A percentile compares a stretch with the other conserved stretches of the same genome.
Evolutionary conservation across 2,888 invertebrate genomes (phyloP).

Genomic region (Xanthorhoe spadicearia): DNA sequence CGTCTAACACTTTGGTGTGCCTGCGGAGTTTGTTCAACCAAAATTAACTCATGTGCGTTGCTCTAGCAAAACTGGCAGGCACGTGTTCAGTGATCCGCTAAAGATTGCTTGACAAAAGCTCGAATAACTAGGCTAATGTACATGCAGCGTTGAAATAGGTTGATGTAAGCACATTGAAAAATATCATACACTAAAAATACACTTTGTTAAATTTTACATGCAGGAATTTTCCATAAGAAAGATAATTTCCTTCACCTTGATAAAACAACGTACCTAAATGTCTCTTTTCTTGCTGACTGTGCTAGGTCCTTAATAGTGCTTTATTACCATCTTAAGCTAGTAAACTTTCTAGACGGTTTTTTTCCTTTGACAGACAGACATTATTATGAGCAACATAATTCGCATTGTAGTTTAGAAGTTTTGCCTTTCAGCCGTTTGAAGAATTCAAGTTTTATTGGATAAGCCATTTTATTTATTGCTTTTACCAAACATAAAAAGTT

Average conservation of each 20-base stretch:
- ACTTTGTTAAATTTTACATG: too few species aligned
- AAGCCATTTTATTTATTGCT: background rate
- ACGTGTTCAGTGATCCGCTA: constrained; percentile 22
- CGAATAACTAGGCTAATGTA: constrained; percentile 7
- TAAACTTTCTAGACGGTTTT: constrained; percentile 25
- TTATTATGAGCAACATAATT: constrained; percentile 10
- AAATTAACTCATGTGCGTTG: constrained; percentile 42
- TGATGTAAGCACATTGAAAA: background rate
- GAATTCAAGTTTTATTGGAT: constrained; percentile 3
- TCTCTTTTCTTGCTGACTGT: background rate
- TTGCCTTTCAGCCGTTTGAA: constrained; percentile 1
- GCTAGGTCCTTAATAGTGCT: background rate
- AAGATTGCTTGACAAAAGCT: constrained; percentile 22
- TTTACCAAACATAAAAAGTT: background rate
- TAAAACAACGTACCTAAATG: background rate
- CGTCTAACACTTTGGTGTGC: constrained; percentile 24
- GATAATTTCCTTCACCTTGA: too few species aligned
- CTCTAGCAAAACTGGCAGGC: constrained; percentile 30
- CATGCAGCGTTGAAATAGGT: background rate
- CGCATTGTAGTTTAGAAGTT: constrained; percentile 13
- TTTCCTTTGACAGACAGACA: constrained; percentile 16
- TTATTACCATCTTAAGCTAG: constrained; percentile 12
- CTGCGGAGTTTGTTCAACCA: constrained; percentile 47
- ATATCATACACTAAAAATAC: too few species aligned
- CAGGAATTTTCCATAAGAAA: too few species aligned